Evolutionary conservation across 2,113 vertebrate species (phyloP), one percentile per base, ranked within the genome.

Genomic region (Jacana jacana): DNA sequence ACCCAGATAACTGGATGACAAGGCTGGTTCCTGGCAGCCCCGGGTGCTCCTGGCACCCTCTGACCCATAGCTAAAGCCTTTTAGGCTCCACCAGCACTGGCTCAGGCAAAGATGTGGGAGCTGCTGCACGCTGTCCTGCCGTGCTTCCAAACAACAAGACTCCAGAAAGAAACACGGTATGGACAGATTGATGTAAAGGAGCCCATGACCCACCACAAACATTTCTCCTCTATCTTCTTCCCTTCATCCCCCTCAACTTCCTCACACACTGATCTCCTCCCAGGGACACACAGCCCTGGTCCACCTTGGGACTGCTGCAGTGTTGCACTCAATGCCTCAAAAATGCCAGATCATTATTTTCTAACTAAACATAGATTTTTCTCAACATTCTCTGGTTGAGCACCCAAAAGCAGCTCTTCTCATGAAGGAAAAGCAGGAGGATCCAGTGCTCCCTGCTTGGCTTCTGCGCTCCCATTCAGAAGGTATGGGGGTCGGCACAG

Each of bases 361-460:
- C 40, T 83, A 25, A 31, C n/a, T n/a, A 65, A 85, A 69, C 14
- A 58, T 2, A 60, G 19, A 11, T 57, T 68, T 84, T 64, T 31
- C 28, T 86, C 66, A 63, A 18, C n/a, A 49, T 4, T 40, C 5
- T 66, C 23, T 71, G 11, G 19, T 44, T 75, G 48, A 89, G 24
- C 31, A 54, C 31, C 14, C 73, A 60, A 17, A 64, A 89, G 84
- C 42, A 84, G 49, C 11, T 33, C 27, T 91, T 78, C 27, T 49
- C 60, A 16, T 22, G 51, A 30, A 84, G 46, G 40, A 81, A 54
- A 60, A 64, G 60, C 31, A 31, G 39, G 37, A 81, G 9, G 12
- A 83, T 17, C 5, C 39, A 61, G 16, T 17, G 18, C 18, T 80
- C n/a, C 46, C 23, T 27, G 13, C 3, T 2, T 0, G 7, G 48